Base-by-base conservation (phyloP, 2,797 vertebrate species). In the Chanos chanos region DNA sequence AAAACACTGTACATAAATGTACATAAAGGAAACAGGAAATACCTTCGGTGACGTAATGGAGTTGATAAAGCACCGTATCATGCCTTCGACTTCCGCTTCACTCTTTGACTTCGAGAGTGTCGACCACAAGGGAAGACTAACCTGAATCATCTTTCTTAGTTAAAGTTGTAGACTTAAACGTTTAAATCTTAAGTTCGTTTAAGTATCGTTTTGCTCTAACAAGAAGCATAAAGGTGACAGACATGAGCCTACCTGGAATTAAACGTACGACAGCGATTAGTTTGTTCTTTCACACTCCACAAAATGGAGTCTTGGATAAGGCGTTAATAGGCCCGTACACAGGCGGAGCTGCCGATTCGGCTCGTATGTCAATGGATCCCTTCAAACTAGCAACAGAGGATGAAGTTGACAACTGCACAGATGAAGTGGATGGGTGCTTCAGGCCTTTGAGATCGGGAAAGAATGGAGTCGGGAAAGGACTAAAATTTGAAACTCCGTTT, bases 321-420 rank as follows among this genome's bases (percentile, higher is more conserved):
- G n/a, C n/a, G n/a, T n/a, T n/a, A n/a, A n/a, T n/a, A n/a, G n/a
- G n/a, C n/a, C n/a, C n/a, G n/a, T n/a, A n/a, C n/a, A n/a, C n/a
- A n/a, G 6, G 43, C 0, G 61, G 24, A 12, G 51, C 41, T 44
- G 34, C 27, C 36, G 30, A 40, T 36, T 25, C 33, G 15, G 2
- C 6, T 7, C 54, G 9, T 15, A 7, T 18, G 15, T 7, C 7
- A 18, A n/a, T 7, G 1, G 9, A 37, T 30, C n/a, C 25, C 12
- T 1, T 45, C 1, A 56, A 66, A 7, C 7, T 10, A 5, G 12
- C 27, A 7, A 9, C 3, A 1, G 65, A 72, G 12, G 66, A 66
- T 34, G 60, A 72, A 16, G 34, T 66, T 15, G 73, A 66, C 25
- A 65, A 43, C 4, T 50, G 5, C 37, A 13, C 30, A 37, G 47